Base-by-base conservation (phyloP, 1,140 invertebrate species). In the Oryctes rhinoceros region DNA sequence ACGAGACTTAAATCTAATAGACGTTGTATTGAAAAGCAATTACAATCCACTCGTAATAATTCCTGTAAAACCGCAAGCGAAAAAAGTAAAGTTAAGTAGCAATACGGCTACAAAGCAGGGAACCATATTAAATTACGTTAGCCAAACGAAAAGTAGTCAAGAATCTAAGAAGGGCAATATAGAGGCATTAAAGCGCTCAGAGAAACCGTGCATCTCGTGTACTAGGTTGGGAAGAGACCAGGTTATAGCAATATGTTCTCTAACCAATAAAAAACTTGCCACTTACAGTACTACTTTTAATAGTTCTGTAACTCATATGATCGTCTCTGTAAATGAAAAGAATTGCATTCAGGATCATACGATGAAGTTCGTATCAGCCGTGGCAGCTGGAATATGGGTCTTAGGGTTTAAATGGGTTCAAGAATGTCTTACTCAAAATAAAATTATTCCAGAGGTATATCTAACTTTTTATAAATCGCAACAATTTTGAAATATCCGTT, bases 311-410 rank as follows among this genome's bases (percentile, higher is more conserved):
- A 87, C 87, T 15, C 87, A 87, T 82, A 81, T 87, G 82, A 84
- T 87, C 20, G 86, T 87, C 37, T 35, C 81, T 24, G 82, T 82
- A 20, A 82, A 86, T 53, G 82, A 85, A 24, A 81, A 80, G 5
- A 86, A 86, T 39, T 78, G 80, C 35, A 77, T 87, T 4, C 80
- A 83, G 76, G 84, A 86, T 76, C 84, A 87, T 76, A 87, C 87
- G 4, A 85, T 86, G n/a, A 87, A 87, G 67, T 87, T 83, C 71
- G 79, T 87, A 20, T 81, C 80, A n/a, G 87, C 86, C 7, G 82
- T 87, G 10, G 86, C 87, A 7, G 81, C 84, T n/a, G 86, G 86
- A 7, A 82, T 85, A 80, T 87, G 87, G 87, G 83, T 87, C 4
- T 30, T 87, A 10, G 84, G 82, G 53, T 85, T 83, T 77, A 81